A percentile compares a stretch with the other conserved stretches of the same genome.
These are phyloP conservation scores for Homarus americanus DNA, from an alignment of 1,140 invertebrate genomes.

Conservation along the genomic window DNA sequence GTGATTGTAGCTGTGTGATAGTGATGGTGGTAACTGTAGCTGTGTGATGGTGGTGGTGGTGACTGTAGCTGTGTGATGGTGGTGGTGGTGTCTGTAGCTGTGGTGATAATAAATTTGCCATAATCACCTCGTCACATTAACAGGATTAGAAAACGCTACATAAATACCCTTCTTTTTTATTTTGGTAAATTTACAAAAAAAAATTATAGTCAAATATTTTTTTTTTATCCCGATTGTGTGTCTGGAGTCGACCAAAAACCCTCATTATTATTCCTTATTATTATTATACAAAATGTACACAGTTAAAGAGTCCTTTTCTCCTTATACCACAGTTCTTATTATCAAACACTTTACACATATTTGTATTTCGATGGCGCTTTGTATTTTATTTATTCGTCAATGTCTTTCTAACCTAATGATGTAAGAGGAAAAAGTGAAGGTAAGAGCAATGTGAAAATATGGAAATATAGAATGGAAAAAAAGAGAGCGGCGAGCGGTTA, in stretches of 20 bases:
- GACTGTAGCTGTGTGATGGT: no score
- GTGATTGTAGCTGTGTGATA: no score
- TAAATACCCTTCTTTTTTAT: constrained; percentile 54
- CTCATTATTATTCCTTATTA: constrained; percentile 31
- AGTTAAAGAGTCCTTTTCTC: constrained; percentile 47
- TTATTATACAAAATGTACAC: constrained; percentile 71
- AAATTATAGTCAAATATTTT: constrained; percentile 49
- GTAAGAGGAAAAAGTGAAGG: constrained; percentile 49
- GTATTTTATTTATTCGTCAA: constrained; percentile 29
- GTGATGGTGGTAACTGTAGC: no score
- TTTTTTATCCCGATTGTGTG: constrained; percentile 60
- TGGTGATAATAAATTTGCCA: no score
- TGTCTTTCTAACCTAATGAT: constrained; percentile 51
- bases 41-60: no score
- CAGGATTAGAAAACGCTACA: neutral
- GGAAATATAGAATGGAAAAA: constrained; percentile 33
- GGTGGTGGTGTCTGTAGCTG: no score
- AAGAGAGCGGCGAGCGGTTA: constrained; percentile 65
- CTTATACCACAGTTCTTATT: constrained; percentile 7
- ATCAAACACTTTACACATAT: constrained; percentile 25
- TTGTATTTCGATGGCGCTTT: constrained; percentile 54
- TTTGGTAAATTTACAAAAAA: constrained; percentile 68
- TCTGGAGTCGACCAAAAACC: constrained; percentile 31
- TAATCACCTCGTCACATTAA: neutral
- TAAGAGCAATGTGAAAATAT: constrained; percentile 50